These are phyloP conservation scores for Aeoliscus strigatus DNA, from an alignment of 2,797 vertebrate species.

Conservation along the genomic window DNA sequence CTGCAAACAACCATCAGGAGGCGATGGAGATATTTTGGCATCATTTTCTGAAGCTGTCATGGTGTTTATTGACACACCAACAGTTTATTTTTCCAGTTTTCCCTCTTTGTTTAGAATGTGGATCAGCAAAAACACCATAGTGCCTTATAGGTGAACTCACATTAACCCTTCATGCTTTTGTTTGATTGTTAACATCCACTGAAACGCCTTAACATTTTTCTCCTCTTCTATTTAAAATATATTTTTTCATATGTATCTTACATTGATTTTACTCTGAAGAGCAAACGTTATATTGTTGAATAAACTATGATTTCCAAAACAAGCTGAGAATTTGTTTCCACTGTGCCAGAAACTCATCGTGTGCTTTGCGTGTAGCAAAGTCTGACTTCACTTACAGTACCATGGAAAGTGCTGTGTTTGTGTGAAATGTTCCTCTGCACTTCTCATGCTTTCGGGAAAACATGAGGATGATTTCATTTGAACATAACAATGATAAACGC, in stretches of 20 bases:
- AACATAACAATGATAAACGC: slow-evolving; percentile 62
- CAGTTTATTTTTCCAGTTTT: no score
- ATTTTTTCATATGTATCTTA: slow-evolving; percentile 72
- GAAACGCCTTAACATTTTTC: slow-evolving; percentile 59
- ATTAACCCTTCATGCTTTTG: slow-evolving; percentile 46
- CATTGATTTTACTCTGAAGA: slow-evolving; percentile 79
- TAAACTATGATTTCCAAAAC: slow-evolving; percentile 72
- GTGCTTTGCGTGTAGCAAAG: slow-evolving; percentile 9
- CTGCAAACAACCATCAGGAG: no score
- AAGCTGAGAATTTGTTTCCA: neutral
- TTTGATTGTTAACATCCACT: slow-evolving; percentile 22
- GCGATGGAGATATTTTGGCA: no score
- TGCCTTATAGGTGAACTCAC: slow-evolving; percentile 57
- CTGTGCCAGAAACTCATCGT: neutral
- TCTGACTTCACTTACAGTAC: slow-evolving; percentile 28
- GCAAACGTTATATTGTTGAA: slow-evolving; percentile 81
- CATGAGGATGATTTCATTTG: slow-evolving; percentile 57
- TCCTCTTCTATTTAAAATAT: slow-evolving; percentile 76
- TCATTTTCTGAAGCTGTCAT: no score
- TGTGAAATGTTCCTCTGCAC: slow-evolving; percentile 37
- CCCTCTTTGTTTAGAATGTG: slow-evolving; percentile 24
- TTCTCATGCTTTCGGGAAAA: slow-evolving; percentile 39
- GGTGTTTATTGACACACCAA: no score
- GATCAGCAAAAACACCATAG: slow-evolving; percentile 33
- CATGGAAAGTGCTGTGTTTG: slow-evolving; percentile 45